Base-by-base conservation (phyloP, 2,888 invertebrate genomes). In the Drosophila diplacantha region DNA sequence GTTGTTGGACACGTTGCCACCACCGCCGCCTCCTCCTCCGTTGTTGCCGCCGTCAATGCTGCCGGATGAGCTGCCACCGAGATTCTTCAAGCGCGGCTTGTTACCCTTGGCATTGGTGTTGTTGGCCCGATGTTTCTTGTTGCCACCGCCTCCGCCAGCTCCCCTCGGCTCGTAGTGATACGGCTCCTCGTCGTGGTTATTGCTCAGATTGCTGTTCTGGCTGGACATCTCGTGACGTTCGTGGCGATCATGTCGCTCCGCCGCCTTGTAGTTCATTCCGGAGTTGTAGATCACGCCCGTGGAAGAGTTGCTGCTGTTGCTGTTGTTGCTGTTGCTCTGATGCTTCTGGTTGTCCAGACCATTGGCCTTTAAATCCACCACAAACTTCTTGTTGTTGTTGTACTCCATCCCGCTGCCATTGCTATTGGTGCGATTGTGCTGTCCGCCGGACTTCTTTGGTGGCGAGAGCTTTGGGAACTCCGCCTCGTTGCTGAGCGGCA, bases 401-500 rank as follows among this genome's bases (percentile, higher is more conserved):
- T 77, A 82, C 38, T 78, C 78, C 61, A 81, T 85, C 70, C 85
- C 67, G 53, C 85, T 73, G 68, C 84, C 62, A 64, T 77, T 84
- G 70, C 79, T 85, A 38, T 76, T 84, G 63, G 69, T 78, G 67
- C 76, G 81, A 66, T 73, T 75, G 51, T 72, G 69, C 44, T 79
- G 79, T 0, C 71, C 72, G 32, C 74, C 77, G 16, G 85, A 85
- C 69, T 87, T 88, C 62, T 89, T 89, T 43, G 88, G 88, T 55
- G 88, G 88, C 66, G 87, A 85, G 60, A 89, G 70, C 70, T 89
- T 89, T 22, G 88, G 88, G 74, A 89, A 89, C 75, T 89, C 89
- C 3, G 88, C 84, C 73, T 89, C 88, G 68, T 87, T 88, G 67
- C 87, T 85, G 49, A 87, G 75, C 38, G 78, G 81, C 44, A 78